Evolutionary conservation across 2,888 invertebrate genomes (phyloP).

Genomic region (Alentia gelatinosa): DNA sequence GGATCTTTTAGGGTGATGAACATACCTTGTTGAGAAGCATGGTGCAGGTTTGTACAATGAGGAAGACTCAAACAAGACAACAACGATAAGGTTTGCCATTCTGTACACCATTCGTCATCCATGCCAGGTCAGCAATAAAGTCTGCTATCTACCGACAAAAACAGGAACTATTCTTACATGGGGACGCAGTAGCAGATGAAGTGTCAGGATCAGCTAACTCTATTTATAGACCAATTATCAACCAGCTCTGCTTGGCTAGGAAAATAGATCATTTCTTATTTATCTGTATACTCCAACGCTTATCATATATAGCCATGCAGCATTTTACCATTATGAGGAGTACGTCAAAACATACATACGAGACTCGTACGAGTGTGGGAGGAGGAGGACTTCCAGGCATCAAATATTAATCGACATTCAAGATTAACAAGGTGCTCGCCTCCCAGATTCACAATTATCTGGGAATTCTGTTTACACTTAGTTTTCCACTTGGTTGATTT

Average conservation of each 20-base stretch:
- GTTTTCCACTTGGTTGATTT: not conserved
- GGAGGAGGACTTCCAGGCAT: too few species aligned
- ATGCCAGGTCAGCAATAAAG: not conserved
- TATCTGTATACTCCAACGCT: not conserved
- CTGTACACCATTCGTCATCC: constrained; percentile 23
- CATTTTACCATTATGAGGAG: not conserved
- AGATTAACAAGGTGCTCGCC: not conserved
- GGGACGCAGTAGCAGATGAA: constrained; percentile 28
- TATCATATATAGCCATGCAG: not conserved
- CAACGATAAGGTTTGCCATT: not conserved
- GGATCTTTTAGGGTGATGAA: too few species aligned
- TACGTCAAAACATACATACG: not conserved
- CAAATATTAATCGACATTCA: not conserved
- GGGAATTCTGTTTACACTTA: not conserved
- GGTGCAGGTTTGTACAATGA: not conserved
- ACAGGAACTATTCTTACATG: not conserved
- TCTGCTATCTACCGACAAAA: not conserved
- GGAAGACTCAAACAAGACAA: not conserved
- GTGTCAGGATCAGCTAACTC: not conserved
- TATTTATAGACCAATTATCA: not conserved
- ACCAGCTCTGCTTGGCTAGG: not conserved
- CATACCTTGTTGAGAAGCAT: not conserved
- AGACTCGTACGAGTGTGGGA: too few species aligned
- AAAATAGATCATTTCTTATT: constrained; percentile 21
- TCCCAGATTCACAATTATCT: too few species aligned